Percentiles rank a stretch among this genome's conserved stretches.
Conservation (phyloP, 64 coral and sea anemone genomes). For the Dendrophyllia cribrosa region DNA sequence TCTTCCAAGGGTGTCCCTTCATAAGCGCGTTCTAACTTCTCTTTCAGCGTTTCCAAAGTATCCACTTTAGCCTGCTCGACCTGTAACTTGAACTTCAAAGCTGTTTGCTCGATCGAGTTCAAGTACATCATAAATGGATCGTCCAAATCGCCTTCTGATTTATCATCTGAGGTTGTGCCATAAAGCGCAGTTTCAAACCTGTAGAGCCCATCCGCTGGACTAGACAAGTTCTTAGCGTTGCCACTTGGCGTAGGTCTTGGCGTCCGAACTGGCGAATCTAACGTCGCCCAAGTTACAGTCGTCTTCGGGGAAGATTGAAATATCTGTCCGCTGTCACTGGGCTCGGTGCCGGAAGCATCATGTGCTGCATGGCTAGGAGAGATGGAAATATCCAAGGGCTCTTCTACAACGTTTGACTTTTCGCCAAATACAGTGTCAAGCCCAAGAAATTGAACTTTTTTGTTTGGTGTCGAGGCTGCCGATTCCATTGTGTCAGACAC, state of each 20-base stretch:
- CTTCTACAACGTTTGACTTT: background rate
- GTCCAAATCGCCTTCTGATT: conserved; percentile 43
- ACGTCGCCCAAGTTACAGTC: conserved; percentile 73
- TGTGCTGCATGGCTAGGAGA: background rate
- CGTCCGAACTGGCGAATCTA: conserved; percentile 22
- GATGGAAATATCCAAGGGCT: background rate
- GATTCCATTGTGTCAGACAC: background rate
- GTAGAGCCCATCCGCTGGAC: background rate
- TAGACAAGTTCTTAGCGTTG: background rate
- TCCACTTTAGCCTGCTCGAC: conserved; percentile 94
- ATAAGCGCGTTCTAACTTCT: conserved; percentile 80
- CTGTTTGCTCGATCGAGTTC: conserved; percentile 93
- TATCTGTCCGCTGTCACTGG: background rate
- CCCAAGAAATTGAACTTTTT: conserved; percentile 82
- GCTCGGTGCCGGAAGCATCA: background rate
- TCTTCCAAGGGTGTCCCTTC: conserved; percentile 90
- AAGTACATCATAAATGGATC: conserved; percentile 94
- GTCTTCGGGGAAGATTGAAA: conserved; percentile 34
- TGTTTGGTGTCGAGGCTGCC: conserved; percentile 47
- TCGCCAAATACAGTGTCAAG: conserved; percentile 57
- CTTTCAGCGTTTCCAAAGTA: conserved; percentile 80
- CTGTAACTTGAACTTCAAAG: conserved; percentile 90
- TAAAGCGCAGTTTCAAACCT: conserved; percentile 20
- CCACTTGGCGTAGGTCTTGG: background rate
- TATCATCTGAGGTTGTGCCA: conserved; percentile 19